Evolutionary conservation across 2,888 invertebrate species (phyloP).

Genomic region (Conus canariensis): DNA sequence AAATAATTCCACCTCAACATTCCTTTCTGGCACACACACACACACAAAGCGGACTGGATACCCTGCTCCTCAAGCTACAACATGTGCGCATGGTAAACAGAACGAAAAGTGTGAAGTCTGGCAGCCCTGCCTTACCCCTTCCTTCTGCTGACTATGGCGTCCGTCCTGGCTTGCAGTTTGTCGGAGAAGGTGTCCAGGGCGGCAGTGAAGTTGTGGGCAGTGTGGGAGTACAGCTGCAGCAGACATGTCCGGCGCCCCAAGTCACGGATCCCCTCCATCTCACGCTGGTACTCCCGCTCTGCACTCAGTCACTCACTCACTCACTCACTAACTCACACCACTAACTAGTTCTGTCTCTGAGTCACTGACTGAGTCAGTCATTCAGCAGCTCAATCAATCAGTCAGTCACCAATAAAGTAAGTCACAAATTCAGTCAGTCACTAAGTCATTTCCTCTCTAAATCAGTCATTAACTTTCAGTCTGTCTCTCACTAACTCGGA

Average conservation of each 20-base stretch:
- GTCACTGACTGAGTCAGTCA: not conserved
- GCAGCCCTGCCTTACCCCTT: conserved; percentile 41
- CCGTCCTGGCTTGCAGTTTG: conserved; percentile 52
- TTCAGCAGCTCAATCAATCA: too few relatives aligned
- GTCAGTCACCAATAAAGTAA: too few relatives aligned
- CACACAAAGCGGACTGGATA: too few relatives aligned
- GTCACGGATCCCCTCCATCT: conserved; percentile 48
- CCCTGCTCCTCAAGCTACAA: too few relatives aligned
- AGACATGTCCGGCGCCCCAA: conserved; percentile 56
- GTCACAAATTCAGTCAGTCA: too few relatives aligned
- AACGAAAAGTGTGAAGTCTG: too few relatives aligned
- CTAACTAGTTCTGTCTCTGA: not conserved
- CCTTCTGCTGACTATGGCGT: conserved; percentile 50
- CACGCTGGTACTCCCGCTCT: conserved; percentile 49
- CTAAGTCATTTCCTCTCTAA: too few relatives aligned
- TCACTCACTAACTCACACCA: not conserved
- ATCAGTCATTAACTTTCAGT: too few relatives aligned
- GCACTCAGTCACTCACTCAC: not conserved
- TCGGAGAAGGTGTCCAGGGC: conserved; percentile 57
- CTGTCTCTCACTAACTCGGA: too few relatives aligned
- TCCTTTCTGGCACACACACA: too few relatives aligned
- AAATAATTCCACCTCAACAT: too few relatives aligned
- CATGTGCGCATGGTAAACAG: too few relatives aligned
- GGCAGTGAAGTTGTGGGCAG: conserved; percentile 50
- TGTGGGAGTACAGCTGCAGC: conserved; percentile 52